These are phyloP conservation scores for Pachycephus smyrnensis DNA, from an alignment of 2,888 invertebrate species.

Conservation along the genomic window DNA sequence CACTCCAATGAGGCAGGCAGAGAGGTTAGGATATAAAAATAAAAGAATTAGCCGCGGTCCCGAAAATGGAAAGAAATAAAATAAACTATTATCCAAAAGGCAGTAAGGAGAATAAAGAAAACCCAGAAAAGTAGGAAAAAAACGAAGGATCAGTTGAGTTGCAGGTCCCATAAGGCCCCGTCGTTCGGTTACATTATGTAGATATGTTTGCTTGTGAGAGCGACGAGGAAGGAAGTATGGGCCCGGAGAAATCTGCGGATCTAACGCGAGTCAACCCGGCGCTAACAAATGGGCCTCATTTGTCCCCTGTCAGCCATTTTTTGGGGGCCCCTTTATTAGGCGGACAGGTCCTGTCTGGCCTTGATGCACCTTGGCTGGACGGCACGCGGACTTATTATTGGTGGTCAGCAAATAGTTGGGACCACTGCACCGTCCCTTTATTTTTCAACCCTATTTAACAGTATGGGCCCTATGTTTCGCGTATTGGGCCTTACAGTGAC, in stretches of 20 bases:
- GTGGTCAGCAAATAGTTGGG: background rate
- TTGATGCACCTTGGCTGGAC: constrained; percentile 39
- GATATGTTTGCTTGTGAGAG: background rate
- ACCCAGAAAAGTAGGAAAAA: background rate
- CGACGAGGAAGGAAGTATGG: background rate
- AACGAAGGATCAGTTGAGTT: background rate
- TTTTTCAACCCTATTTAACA: background rate
- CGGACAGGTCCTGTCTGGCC: constrained; percentile 46
- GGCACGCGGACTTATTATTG: background rate
- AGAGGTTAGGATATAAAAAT: background rate
- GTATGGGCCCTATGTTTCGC: background rate
- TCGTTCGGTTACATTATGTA: constrained; percentile 5
- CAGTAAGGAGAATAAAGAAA: background rate
- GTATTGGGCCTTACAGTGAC: background rate
- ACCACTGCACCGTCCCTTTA: background rate
- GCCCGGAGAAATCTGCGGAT: constrained; percentile 24
- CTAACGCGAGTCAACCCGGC: constrained; percentile 45
- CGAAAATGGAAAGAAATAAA: background rate
- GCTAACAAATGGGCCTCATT: constrained; percentile 60
- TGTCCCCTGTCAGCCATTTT: constrained; percentile 58
- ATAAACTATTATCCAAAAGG: background rate
- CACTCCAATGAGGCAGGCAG: background rate
- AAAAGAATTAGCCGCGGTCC: background rate
- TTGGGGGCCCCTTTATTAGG: constrained; percentile 45
- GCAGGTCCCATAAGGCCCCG: background rate